phyloP scores from a whole-genome alignment of 2,888 invertebrate genomes.

The Nephrotoma guestfalica region DNA sequence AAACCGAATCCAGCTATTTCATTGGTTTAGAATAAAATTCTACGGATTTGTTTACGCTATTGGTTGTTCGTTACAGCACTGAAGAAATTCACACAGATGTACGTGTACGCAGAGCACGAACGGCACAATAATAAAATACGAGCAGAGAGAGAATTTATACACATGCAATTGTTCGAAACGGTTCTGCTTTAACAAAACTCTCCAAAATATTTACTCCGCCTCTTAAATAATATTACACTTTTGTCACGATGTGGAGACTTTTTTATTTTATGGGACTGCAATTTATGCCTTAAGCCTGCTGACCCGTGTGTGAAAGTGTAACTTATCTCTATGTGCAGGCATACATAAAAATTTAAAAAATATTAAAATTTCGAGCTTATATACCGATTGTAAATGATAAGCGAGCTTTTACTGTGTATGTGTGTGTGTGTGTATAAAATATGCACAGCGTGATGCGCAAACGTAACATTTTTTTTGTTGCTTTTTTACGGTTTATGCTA shows the following conservation, averaged over 20 bases:
- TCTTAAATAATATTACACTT: neutral
- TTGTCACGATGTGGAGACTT: neutral
- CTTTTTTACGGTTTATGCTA: neutral
- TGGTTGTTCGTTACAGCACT: neutral
- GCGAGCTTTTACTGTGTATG: neutral
- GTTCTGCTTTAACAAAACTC: neutral
- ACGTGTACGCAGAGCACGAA: neutral
- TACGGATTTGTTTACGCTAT: neutral
- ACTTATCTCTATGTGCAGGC: neutral
- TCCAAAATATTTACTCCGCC: neutral
- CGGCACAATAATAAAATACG: neutral
- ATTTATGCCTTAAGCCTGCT: too few species aligned
- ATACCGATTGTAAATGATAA: neutral
- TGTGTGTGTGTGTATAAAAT: neutral
- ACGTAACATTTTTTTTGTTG: neutral
- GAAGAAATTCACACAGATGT: neutral
- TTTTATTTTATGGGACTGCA: neutral
- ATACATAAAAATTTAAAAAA: neutral
- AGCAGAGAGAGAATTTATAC: neutral
- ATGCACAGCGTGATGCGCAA: neutral
- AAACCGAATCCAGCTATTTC: neutral
- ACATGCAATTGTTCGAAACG: neutral
- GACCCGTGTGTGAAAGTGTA: neutral
- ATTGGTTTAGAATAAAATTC: neutral
- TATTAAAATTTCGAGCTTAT: neutral